Conservation (phyloP, 92 coral and sea anemone species). For the Parazoanthus swiftii region DNA sequence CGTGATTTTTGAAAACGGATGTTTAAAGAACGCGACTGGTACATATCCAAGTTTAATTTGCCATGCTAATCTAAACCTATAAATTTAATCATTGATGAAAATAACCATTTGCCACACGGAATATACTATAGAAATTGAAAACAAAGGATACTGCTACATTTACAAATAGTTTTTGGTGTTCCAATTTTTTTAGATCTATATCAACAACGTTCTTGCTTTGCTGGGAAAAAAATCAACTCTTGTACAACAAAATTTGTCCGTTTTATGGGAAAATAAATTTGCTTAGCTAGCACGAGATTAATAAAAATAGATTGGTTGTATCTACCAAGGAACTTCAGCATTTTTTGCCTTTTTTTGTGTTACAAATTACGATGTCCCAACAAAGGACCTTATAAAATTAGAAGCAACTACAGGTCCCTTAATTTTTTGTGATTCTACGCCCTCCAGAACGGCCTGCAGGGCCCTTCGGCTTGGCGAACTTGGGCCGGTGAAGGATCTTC, state of each 20-base stretch:
- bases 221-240: neutral
- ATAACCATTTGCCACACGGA: no score
- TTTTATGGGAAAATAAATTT: no score
- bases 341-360: neutral
- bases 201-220: neutral
- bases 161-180: neutral
- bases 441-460: slow-evolving; percentile 88
- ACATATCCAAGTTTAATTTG: neutral
- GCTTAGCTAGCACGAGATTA: neutral
- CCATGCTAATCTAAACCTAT: neutral
- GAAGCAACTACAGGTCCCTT: slow-evolving; percentile 1
- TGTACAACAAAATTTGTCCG: neutral
- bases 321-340: neutral
- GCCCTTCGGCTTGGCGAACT: slow-evolving; percentile 92
- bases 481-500: slow-evolving; percentile 85
- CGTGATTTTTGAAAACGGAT: no score
- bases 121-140: no score
- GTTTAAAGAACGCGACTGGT: neutral
- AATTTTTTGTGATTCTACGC: slow-evolving; percentile 64
- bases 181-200: neutral
- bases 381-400: neutral
- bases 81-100: no score
- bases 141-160: no score
- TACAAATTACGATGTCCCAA: neutral
- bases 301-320: neutral